These are phyloP conservation scores for Agonum fuliginosum DNA, from an alignment of 2,888 invertebrate species.

Conservation along the genomic window DNA sequence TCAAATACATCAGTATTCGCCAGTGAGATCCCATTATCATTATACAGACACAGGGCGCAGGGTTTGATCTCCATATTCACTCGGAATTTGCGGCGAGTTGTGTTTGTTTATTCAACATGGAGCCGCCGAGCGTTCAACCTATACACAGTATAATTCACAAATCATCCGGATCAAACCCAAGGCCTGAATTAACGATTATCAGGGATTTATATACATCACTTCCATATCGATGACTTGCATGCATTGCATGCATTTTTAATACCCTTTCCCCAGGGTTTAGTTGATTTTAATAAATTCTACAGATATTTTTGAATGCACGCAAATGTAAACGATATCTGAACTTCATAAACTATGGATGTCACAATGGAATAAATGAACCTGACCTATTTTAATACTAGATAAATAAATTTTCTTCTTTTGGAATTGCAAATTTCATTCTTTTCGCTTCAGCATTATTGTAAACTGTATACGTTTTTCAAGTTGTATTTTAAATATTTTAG, in stretches of 20 bases:
- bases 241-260: background rate
- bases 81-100: background rate
- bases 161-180: slow-evolving; percentile 28
- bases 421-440: too few relatives aligned
- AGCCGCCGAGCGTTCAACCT: background rate
- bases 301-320: too few relatives aligned
- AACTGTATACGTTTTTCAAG: too few relatives aligned
- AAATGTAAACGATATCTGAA: too few relatives aligned
- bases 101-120: slow-evolving; percentile 18
- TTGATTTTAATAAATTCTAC: slow-evolving; percentile 11
- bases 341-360: too few relatives aligned
- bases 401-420: too few relatives aligned
- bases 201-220: background rate
- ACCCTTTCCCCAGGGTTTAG: background rate
- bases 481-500: too few relatives aligned
- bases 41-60: too few relatives aligned
- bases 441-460: too few relatives aligned
- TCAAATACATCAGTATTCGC: slow-evolving; percentile 25
- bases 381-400: too few relatives aligned
- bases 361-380: too few relatives aligned
- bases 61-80: background rate
- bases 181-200: slow-evolving; percentile 10
- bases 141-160: slow-evolving; percentile 29
- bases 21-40: slow-evolving; percentile 22
- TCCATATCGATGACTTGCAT: slow-evolving; percentile 1